Conservation (phyloP, 2,888 invertebrate species). For the Dasysyrphus tricinctus region DNA sequence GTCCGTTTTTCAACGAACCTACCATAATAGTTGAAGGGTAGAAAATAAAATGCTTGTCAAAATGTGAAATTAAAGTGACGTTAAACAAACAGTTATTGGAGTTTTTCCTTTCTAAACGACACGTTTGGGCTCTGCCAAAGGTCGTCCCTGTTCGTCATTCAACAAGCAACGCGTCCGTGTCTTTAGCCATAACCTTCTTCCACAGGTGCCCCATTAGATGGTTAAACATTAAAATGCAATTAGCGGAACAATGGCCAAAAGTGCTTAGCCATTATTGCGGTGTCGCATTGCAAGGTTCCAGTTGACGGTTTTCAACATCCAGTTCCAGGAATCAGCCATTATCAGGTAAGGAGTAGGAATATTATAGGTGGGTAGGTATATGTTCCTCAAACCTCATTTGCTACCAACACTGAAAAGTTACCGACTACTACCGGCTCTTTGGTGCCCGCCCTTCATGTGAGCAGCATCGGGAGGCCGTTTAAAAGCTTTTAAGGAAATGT, state of each 20-base stretch:
- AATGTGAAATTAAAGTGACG: slow-evolving; percentile 64
- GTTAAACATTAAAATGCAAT: slow-evolving; percentile 75
- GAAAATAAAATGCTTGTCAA: slow-evolving; percentile 39
- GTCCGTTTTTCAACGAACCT: slow-evolving; percentile 23
- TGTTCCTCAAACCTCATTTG: slow-evolving; percentile 6
- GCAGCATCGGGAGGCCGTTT: slow-evolving; percentile 66
- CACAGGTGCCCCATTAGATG: slow-evolving; percentile 68
- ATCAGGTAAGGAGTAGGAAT: neutral
- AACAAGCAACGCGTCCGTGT: slow-evolving; percentile 5
- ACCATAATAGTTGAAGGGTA: slow-evolving; percentile 23
- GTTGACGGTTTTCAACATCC: slow-evolving; percentile 42
- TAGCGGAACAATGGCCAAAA: slow-evolving; percentile 74
- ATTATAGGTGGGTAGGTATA: neutral
- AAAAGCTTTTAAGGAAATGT: slow-evolving; percentile 74
- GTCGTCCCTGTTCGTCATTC: neutral
- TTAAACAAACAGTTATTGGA: slow-evolving; percentile 52
- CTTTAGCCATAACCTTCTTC: slow-evolving; percentile 1
- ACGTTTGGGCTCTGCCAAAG: neutral
- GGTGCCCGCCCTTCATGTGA: slow-evolving; percentile 66
- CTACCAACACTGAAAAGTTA: slow-evolving; percentile 10
- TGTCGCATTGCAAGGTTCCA: slow-evolving; percentile 65
- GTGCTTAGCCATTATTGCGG: slow-evolving; percentile 72
- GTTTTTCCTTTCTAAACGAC: slow-evolving; percentile 21
- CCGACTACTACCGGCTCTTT: slow-evolving; percentile 11
- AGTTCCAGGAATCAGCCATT: slow-evolving; percentile 12